Evolutionary conservation across 2,113 vertebrate species (phyloP).

Genomic region (Capreolus pygargus): DNA sequence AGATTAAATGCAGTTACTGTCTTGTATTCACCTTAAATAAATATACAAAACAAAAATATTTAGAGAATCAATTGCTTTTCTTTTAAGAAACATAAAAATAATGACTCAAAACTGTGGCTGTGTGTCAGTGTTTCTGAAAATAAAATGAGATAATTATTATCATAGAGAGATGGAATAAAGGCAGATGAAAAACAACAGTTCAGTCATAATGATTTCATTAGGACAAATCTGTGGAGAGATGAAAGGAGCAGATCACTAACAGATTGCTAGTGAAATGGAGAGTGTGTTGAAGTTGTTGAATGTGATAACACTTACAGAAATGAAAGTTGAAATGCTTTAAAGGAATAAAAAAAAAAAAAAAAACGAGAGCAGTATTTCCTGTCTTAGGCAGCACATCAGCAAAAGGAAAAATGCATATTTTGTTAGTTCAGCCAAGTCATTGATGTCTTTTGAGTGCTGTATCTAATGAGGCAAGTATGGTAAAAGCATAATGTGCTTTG

Average conservation of each 20-base stretch:
- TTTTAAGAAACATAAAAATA: conserved; percentile 75
- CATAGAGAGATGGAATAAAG: conserved; percentile 64
- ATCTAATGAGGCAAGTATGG: conserved; percentile 76
- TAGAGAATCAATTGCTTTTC: conserved; percentile 78
- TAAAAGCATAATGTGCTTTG: conserved; percentile 59
- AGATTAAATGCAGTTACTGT: conserved; percentile 64
- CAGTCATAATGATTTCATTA: conserved; percentile 82
- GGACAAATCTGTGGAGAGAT: conserved; percentile 73
- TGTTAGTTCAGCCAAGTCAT: conserved; percentile 71
- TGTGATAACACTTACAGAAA: conserved; percentile 75
- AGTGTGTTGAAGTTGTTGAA: conserved; percentile 68
- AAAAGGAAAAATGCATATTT: conserved; percentile 74
- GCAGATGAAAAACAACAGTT: conserved; percentile 73
- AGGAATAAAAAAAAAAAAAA: conserved; percentile 45
- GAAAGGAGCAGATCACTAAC: conserved; percentile 78
- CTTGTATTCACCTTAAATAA: conserved; percentile 66
- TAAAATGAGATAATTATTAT: conserved; percentile 80
- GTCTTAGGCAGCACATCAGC: conserved; percentile 44
- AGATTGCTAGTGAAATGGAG: conserved; percentile 74
- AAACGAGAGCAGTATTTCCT: conserved; percentile 55
- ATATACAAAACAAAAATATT: conserved; percentile 67
- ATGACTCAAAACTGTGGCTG: conserved; percentile 64
- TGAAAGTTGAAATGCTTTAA: conserved; percentile 75
- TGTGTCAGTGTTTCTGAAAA: conserved; percentile 76
- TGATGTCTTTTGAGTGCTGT: conserved; percentile 74